A percentile compares a stretch with the other conserved stretches of the same genome.
Evolutionary conservation across 2,888 invertebrate genomes (phyloP).

Genomic region (Ennomos erosarius): DNA sequence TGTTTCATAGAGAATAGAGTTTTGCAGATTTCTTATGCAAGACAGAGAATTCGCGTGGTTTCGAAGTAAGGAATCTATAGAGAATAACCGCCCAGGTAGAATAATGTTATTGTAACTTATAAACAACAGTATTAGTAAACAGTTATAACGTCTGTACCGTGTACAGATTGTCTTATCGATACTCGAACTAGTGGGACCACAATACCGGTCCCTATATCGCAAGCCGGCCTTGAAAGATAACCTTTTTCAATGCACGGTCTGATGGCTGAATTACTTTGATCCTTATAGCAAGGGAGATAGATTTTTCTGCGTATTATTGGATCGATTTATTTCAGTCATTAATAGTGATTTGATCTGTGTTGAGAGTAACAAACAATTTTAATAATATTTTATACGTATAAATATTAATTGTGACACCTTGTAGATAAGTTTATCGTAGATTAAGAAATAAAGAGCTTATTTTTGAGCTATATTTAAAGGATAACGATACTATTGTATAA

Average conservation of each 20-base stretch:
- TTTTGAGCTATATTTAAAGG: constrained; percentile 1
- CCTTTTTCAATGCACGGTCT: constrained; percentile 1
- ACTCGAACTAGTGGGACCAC: constrained; percentile 24
- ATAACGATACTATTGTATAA: not conserved
- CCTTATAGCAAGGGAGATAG: not conserved
- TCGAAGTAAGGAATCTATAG: too few species aligned
- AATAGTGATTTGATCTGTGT: constrained; percentile 26
- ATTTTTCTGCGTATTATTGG: not conserved
- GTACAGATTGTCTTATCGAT: constrained; percentile 21
- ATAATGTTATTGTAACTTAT: too few species aligned
- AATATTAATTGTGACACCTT: too few species aligned
- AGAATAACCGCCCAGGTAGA: too few species aligned
- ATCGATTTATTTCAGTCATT: constrained; percentile 25
- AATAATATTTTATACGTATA: too few species aligned
- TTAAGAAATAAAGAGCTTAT: not conserved
- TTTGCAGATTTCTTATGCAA: too few species aligned
- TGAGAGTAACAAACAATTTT: not conserved
- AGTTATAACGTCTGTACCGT: constrained; percentile 20
- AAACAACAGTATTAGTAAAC: constrained; percentile 31
- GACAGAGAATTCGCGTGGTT: too few species aligned
- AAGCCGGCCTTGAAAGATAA: constrained; percentile 11
- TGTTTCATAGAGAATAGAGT: too few species aligned
- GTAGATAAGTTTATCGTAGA: too few species aligned
- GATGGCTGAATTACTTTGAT: constrained; percentile 27
- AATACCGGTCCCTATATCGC: constrained; percentile 23